A percentile compares a stretch with the other conserved stretches of the same genome.
phyloP scores from a whole-genome alignment of 2,113 vertebrate species.

The Chaetorhynchus papuensis region DNA sequence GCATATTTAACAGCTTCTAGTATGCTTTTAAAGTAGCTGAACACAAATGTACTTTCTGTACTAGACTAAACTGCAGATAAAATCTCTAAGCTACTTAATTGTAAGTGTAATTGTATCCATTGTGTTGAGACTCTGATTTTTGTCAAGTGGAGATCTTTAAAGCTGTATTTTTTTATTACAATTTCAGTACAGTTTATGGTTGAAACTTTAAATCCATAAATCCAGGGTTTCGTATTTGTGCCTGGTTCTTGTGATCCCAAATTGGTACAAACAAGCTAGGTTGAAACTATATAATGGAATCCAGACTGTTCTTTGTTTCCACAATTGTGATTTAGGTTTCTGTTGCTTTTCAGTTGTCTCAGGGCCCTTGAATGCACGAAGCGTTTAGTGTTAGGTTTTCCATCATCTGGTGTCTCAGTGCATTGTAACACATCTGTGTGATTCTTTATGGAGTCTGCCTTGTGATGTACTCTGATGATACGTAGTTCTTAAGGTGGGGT shows the following conservation, averaged over 20 bases:
- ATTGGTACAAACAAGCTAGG: not conserved
- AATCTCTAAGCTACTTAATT: not conserved
- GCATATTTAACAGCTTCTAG: not conserved
- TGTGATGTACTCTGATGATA: not conserved
- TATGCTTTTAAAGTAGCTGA: not conserved
- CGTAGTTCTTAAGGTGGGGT: fast-evolving
- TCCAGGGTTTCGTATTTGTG: not conserved
- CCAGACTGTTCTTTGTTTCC: not conserved
- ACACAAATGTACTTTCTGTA: not conserved
- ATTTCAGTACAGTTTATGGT: not conserved
- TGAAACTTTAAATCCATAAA: not conserved
- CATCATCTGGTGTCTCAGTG: fast-evolving
- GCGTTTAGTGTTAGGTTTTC: not conserved
- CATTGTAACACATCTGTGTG: not conserved
- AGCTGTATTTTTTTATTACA: not conserved
- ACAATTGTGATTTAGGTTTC: not conserved
- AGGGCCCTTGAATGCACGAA: not conserved
- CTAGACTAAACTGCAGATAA: not conserved
- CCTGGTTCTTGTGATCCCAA: not conserved
- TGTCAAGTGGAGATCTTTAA: not conserved
- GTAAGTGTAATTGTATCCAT: not conserved
- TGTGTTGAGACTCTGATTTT: not conserved
- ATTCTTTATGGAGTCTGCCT: not conserved
- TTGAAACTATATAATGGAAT: not conserved
- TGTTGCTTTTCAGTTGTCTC: not conserved